These are phyloP conservation scores for Syngnathus rostellatus DNA, from an alignment of 2,797 vertebrate genomes.

Conservation along the genomic window DNA sequence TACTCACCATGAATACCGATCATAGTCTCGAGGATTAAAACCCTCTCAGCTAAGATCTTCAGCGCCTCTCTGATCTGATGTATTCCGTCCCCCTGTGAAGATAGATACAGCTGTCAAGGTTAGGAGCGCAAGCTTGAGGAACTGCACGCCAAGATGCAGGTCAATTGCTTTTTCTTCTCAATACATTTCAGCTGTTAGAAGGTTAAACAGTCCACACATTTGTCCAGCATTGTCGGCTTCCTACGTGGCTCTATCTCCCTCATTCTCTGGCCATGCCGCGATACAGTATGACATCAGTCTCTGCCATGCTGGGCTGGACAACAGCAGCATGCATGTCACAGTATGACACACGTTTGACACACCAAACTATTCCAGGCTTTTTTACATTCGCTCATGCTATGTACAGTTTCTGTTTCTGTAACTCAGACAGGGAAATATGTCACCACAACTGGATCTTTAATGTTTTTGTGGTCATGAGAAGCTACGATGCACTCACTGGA, in stretches of 20 bases:
- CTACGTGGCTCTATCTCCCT: slow-evolving; percentile 33
- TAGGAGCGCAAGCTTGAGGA: slow-evolving; percentile 67
- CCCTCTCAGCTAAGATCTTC: slow-evolving; percentile 99
- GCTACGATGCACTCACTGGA: background rate
- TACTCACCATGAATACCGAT: slow-evolving; percentile 99
- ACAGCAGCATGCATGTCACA: slow-evolving; percentile 65
- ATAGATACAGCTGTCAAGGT: slow-evolving; percentile 87
- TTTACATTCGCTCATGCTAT: slow-evolving; percentile 52
- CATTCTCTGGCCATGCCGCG: slow-evolving; percentile 68
- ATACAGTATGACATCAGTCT: slow-evolving; percentile 33
- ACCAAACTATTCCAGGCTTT: slow-evolving; percentile 28
- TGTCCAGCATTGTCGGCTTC: slow-evolving; percentile 40
- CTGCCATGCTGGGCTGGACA: slow-evolving; percentile 57
- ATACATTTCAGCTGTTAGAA: slow-evolving; percentile 63
- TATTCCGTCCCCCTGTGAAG: slow-evolving; percentile 97
- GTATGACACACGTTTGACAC: slow-evolving; percentile 30
- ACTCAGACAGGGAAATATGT: slow-evolving; percentile 35
- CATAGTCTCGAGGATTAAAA: slow-evolving; percentile 99
- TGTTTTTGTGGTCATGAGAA: slow-evolving; percentile 12
- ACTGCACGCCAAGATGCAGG: slow-evolving; percentile 69
- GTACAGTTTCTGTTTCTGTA: slow-evolving; percentile 24
- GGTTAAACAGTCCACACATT: slow-evolving; percentile 64
- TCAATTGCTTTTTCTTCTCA: slow-evolving; percentile 32
- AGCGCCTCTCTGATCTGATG: slow-evolving; percentile 99
- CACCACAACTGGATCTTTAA: slow-evolving; percentile 11